Base-by-base conservation (phyloP, 2,113 vertebrate species). In the Motacilla tschutschensis region DNA sequence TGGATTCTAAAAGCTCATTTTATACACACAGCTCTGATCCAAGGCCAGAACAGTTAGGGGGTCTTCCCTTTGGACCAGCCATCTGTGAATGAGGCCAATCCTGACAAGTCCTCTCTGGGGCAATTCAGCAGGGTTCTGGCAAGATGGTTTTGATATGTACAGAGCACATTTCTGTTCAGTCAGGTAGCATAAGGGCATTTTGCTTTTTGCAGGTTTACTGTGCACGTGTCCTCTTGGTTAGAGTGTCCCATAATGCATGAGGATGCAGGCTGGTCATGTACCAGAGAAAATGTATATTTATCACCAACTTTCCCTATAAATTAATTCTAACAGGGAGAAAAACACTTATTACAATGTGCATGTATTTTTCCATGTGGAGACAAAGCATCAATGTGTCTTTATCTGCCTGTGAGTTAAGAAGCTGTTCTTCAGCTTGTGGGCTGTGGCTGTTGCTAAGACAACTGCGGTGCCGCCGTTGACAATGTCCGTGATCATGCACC, bases 381-480 rank as follows among this genome's bases (percentile, higher is more conserved):
- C 82, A 83, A 88, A 82, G 93, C 88, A 83, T 83, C 71, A 63
- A 11, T 53, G 80, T 74, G 87, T 84, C 76, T 64, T 48, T 71
- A 82, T 54, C 77, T 0, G 17, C 79, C 43, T 50, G 41, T 25
- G 72, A 85, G 80, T 79, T 77, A 69, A 91, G 90, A 57, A 90
- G 77, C 72, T 60, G 48, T 73, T 87, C 71, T 80, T 70, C 9
- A 82, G 65, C 67, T 67, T 26, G 43, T 87, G 84, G 91, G 84
- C 87, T 85, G 78, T 83, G 84, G 65, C 66, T 79, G 94, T 95
- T 95, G 94, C 94, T 94, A 95, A 63, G 95, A 93, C 95, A 94
- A 95, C 95, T 83, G 86, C 4, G 0, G 87, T 59, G 89, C 73
- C 79, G 70, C 57, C 65, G 35, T 85, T 86, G 62, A 26, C 57